A percentile compares a stretch with the other conserved stretches of the same genome.
phyloP scores from a whole-genome alignment of 2,797 vertebrate genomes.

The Poliocrania exsul region DNA sequence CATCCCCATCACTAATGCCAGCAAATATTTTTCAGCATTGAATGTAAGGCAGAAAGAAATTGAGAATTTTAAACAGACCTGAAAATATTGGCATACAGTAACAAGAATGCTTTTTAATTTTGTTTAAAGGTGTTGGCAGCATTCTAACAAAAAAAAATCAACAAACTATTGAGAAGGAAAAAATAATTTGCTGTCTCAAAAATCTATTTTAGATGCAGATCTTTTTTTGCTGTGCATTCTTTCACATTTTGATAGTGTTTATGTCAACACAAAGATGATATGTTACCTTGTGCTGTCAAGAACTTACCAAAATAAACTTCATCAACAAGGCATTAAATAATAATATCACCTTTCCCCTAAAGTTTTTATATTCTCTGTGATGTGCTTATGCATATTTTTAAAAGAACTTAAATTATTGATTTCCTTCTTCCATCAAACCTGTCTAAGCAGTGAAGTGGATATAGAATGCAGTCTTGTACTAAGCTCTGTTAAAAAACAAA shows the following conservation, averaged over 20 bases:
- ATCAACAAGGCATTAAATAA: slow-evolving; percentile 67
- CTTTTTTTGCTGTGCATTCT: slow-evolving; percentile 26
- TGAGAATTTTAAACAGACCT: slow-evolving; percentile 34
- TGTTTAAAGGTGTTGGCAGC: slow-evolving; percentile 39
- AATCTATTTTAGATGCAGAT: slow-evolving; percentile 38
- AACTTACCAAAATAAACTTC: slow-evolving; percentile 69
- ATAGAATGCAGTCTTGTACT: neutral
- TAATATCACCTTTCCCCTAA: slow-evolving; percentile 64
- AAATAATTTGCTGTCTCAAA: slow-evolving; percentile 4
- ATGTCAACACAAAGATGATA: slow-evolving; percentile 51
- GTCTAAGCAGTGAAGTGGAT: slow-evolving; percentile 46
- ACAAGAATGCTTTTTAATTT: slow-evolving; percentile 46
- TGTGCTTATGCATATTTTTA: slow-evolving; percentile 66
- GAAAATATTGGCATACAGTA: neutral
- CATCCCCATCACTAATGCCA: neutral
- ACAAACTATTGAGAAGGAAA: neutral
- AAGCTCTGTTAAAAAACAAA: slow-evolving; percentile 12
- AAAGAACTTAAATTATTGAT: slow-evolving; percentile 68
- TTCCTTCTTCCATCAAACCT: slow-evolving; percentile 54
- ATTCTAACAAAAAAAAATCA: slow-evolving; percentile 42
- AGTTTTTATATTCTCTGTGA: slow-evolving; percentile 67
- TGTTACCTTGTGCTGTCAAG: slow-evolving; percentile 60
- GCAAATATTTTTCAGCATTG: neutral
- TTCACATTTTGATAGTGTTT: slow-evolving; percentile 59
- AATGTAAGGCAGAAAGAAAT: neutral